Evolutionary conservation across 2,888 invertebrate species (phyloP), one percentile per base, ranked within the genome.

Genomic region (Entomobrya proxima): DNA sequence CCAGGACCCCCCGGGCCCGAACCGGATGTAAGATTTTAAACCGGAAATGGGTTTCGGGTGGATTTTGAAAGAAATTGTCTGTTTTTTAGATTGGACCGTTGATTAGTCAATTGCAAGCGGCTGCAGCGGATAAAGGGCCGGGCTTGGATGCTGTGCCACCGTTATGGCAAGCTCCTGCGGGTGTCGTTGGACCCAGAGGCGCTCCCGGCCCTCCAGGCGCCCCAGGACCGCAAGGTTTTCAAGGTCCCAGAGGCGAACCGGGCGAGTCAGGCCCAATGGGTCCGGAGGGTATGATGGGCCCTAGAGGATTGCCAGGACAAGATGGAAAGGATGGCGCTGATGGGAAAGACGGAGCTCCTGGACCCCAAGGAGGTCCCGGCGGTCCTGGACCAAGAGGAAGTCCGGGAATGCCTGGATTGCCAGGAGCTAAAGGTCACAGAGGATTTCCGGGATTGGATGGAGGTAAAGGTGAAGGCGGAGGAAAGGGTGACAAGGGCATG

Each of bases 331-430:
- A 96, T 91, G 96, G 96, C 97, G 95, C 83, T 93, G 94, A 91
- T 92, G 97, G 95, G 82, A 96, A 95, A 92, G 96, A 95, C 92
- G 97, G 96, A 27, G 96, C 95, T 92, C 92, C 94, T 0, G 97
- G 97, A 0, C 93, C 94, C n/a, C 91, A 94, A 2, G 97, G 97
- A 32, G 92, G 94, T 4, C 91, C 93, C 5, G 96, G 96, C 0
- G 94, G 95, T 27, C 92, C 95, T 0, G 97, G 97, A 0, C 93
- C 95, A 0, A 93, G 96, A 89, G 97, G 97, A 0, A 91, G 94
- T 7, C 93, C 94, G 2, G 95, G 97, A 50, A 93, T 95, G 92
- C 96, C 96, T 0, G 96, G 96, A 0, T 92, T 84, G 58, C 96
- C 96, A 3, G 97, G 97, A 2, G 91, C 94, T 0, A 97, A 97